Base-by-base conservation (phyloP, 2,113 vertebrate genomes). In the Regulus satrapa region DNA sequence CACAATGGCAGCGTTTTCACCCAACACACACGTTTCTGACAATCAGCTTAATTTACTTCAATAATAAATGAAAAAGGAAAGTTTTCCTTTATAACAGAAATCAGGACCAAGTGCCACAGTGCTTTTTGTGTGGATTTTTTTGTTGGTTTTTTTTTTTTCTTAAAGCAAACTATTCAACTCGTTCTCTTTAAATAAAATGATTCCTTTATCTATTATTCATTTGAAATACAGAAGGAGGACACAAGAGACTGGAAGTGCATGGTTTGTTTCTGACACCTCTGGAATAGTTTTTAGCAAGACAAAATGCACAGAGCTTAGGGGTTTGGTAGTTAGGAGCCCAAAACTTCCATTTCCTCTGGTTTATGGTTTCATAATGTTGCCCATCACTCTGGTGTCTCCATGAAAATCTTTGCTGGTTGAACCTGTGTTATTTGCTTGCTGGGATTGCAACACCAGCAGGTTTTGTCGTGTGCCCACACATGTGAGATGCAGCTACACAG, bases 1-100 rank as follows among this genome's bases (percentile, higher is more conserved):
- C 95, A 88, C 93, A 91, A 78, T 5, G 64, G 96, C 95, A 94
- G 34, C 63, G 24, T 89, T 97, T 92, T 67, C 69, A 76, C 75
- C 92, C 88, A 16, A 49, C 93, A 72, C 80, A 48, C 91, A 91
- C 88, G 29, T 96, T 97, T 66, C 89, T 91, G 95, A 97, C 97
- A 97, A 97, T 98, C 96, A 96, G 92, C 96, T 87, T 97, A 94
- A 97, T 98, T 98, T 97, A 88, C 88, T 96, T 97, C 97, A 96
- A 94, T 97, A 97, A 98, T 96, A 97, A 98, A 97, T 95, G 97
- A 94, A 93, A 97, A 94, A 79, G 64, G 62, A 85, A 82, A 88
- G 82, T 82, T 95, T 91, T 52, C 76, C 66, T 89, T 92, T 46
- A 17, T 31, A 91, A 71, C 6, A 79, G 94, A 88, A 95, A 89